phyloP scores from a whole-genome alignment of 1,140 invertebrate species.

The Pseudomyrmex sp. region DNA sequence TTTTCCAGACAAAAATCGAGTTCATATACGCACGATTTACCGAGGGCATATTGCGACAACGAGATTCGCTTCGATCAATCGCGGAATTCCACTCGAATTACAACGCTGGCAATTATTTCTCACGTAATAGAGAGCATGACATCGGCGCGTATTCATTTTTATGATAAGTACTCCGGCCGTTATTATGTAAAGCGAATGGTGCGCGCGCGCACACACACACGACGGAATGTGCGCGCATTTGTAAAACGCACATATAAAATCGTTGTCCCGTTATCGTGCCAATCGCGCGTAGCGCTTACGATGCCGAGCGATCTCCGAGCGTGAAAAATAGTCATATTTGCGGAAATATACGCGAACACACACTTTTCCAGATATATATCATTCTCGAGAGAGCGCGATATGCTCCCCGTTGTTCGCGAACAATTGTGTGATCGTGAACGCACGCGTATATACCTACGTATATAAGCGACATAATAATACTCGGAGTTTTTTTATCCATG shows the following conservation, averaged over 20 bases:
- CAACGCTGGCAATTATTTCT: constrained; percentile 33
- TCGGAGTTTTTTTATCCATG: constrained; percentile 30
- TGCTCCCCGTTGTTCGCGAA: background rate
- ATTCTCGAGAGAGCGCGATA: background rate
- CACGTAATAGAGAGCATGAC: constrained; percentile 48
- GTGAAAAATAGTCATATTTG: background rate
- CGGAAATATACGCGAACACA: background rate
- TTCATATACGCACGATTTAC: background rate
- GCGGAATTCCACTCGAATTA: constrained; percentile 37
- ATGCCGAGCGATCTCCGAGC: background rate
- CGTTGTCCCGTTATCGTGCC: constrained; percentile 17
- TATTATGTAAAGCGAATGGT: constrained; percentile 53
- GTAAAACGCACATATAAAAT: background rate
- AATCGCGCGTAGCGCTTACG: background rate
- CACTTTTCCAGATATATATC: too few species aligned
- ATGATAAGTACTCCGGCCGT: constrained; percentile 11
- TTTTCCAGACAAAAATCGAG: constrained; percentile 12
- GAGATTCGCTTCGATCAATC: constrained; percentile 21
- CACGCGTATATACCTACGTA: too few species aligned
- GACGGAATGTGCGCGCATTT: too few species aligned
- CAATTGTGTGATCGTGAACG: background rate
- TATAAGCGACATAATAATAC: background rate
- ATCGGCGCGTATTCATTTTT: constrained; percentile 28
- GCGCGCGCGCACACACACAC: background rate
- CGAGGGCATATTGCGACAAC: constrained; percentile 8